Conservation (phyloP, 2,113 vertebrate genomes). For the Petrocephalus microphthalmus region DNA sequence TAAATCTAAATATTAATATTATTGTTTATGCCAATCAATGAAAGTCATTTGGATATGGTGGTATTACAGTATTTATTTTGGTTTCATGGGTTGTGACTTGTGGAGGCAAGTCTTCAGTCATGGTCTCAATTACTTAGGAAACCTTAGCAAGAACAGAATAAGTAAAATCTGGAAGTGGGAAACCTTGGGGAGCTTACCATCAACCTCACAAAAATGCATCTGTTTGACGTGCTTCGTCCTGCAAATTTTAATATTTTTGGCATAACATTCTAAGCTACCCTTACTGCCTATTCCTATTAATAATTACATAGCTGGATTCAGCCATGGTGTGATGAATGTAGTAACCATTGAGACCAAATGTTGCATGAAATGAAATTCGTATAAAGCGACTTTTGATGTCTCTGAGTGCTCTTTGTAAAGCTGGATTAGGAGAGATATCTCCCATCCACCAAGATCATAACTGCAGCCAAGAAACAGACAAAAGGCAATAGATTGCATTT, state of each 20-base stretch:
- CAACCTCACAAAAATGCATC: neutral
- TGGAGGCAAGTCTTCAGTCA: neutral
- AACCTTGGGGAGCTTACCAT: neutral
- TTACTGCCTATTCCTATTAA: neutral
- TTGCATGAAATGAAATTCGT: slow-evolving; percentile 13
- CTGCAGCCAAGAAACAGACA: neutral
- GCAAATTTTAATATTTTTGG: neutral
- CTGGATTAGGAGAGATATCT: neutral
- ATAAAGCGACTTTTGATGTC: neutral
- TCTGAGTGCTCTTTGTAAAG: neutral
- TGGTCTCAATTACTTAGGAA: neutral
- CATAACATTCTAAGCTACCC: neutral
- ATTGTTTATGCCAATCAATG: neutral
- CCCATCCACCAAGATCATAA: neutral
- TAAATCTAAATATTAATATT: neutral
- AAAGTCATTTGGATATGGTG: neutral
- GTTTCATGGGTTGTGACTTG: neutral
- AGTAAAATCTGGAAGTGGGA: neutral
- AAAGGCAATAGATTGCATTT: neutral
- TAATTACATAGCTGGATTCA: neutral
- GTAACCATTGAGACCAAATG: neutral
- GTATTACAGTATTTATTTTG: neutral
- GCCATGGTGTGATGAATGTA: no score
- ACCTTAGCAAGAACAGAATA: neutral
- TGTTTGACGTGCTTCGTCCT: neutral